phyloP scores from a whole-genome alignment of 2,888 invertebrate species.

The Chironomus riparius region DNA sequence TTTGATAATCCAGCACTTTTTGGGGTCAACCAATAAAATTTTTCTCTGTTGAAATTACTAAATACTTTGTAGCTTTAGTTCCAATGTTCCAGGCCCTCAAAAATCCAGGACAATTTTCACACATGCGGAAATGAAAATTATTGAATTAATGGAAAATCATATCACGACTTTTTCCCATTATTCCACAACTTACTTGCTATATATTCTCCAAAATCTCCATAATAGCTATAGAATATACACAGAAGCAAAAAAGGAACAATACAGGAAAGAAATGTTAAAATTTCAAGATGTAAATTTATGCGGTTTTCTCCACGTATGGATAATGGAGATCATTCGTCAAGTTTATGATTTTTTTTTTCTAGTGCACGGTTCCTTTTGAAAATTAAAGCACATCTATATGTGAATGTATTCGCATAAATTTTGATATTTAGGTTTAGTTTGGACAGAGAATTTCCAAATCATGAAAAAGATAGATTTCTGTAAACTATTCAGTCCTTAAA shows the following conservation, averaged over 20 bases:
- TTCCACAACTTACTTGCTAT: not conserved
- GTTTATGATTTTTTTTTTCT: conserved; percentile 7
- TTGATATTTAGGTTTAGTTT: too few relatives aligned
- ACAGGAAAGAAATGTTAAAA: not conserved
- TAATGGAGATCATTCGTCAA: conserved; percentile 26
- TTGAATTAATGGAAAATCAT: conserved; percentile 24
- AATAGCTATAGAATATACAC: too few relatives aligned
- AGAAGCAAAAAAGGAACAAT: too few relatives aligned
- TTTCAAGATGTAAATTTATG: conserved; percentile 11
- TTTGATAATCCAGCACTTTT: too few relatives aligned
- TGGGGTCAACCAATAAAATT: too few relatives aligned
- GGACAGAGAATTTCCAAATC: too few relatives aligned
- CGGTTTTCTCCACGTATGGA: conserved; percentile 19
- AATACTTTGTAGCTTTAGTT: too few relatives aligned
- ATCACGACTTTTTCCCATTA: conserved; percentile 25
- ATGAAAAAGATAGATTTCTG: too few relatives aligned
- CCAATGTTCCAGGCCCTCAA: too few relatives aligned
- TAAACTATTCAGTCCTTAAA: too few relatives aligned
- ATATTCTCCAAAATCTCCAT: not conserved
- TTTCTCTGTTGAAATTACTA: too few relatives aligned
- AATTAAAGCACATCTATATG: not conserved
- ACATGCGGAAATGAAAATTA: not conserved
- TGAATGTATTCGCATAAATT: too few relatives aligned
- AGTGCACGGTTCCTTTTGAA: not conserved
- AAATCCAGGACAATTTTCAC: conserved; percentile 47